phyloP scores from a whole-genome alignment of 1,140 invertebrate species.

The Meloidogyne floridensis region DNA sequence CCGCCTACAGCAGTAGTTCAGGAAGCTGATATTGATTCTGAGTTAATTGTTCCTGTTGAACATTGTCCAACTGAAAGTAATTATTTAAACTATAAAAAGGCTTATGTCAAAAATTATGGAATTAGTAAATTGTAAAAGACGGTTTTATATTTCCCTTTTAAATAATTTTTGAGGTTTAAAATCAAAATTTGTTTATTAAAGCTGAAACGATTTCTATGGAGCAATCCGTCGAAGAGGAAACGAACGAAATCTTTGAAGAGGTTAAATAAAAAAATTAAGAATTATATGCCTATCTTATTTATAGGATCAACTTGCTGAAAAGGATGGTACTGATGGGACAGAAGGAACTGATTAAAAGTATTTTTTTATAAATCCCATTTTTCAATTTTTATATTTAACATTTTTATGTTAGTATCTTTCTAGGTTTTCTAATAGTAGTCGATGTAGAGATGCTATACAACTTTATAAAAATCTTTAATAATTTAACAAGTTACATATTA shows the following conservation, averaged over 20 bases:
- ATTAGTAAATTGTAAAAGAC: too few species aligned
- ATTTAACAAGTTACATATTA: not conserved
- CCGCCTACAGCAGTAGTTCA: slow-evolving; percentile 13
- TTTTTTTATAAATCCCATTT: not conserved
- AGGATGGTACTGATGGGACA: not conserved
- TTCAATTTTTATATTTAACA: not conserved
- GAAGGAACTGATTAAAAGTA: not conserved
- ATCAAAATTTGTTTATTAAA: too few species aligned
- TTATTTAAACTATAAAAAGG: too few species aligned
- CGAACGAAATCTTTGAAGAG: not conserved
- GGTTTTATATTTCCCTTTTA: too few species aligned
- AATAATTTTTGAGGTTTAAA: too few species aligned
- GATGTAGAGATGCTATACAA: not conserved
- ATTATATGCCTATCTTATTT: not conserved
- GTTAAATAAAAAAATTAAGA: not conserved
- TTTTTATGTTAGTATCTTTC: not conserved
- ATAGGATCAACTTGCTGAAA: not conserved
- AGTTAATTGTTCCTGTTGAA: too few species aligned
- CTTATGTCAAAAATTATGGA: too few species aligned
- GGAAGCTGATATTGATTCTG: not conserved
- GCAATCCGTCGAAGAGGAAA: too few species aligned
- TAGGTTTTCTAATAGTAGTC: not conserved
- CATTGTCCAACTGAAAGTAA: too few species aligned
- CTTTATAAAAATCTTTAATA: not conserved
- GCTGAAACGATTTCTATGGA: too few species aligned